Base-by-base conservation (phyloP, 2,888 invertebrate species). In the Isotomurus palustris region DNA sequence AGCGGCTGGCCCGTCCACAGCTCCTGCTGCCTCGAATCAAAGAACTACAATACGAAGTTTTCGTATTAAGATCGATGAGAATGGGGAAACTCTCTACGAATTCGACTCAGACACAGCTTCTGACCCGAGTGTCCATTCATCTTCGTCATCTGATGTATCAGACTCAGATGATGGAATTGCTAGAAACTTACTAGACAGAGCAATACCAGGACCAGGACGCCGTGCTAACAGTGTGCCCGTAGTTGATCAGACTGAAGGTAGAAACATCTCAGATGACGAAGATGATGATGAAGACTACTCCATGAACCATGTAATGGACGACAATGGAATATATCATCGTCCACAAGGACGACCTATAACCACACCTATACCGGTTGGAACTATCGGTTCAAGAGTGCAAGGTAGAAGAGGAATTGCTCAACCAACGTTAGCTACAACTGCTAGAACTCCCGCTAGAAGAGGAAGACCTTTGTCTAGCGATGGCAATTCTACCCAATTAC, bases 41-140 rank as follows among this genome's bases (percentile, higher is more conserved):
- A 19, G 38, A 14, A 19, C 17, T 19, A 21, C 57, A 14, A 51
- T 66, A 4, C 28, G 41, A n/a, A 55, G 66, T 17, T 62, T 64
- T 28, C 56, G 62, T 8, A 59, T 60, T 24, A 56, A 57, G 1
- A 50, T 62, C 1, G 62, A 56, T 21, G 49, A 52, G 10, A 50
- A 64, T 32, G 66, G 66, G n/a, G 58, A 64, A 55, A 53, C 53
- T 32, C 24, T 36, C 6, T 49, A 54, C 28, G 64, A 64, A 22
- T 66, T 66, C 54, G 61, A 53, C 14, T 64, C 61, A 2, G 58
- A 58, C 2, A 19, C 40, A 19, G 51, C 41, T n/a, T n/a, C n/a
- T n/a, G n/a, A n/a, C n/a, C n/a, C n/a, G 36, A 28, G n/a, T n/a
- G n/a, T n/a, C 17, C 27, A 4, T 5, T 5, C 5, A 40, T 21